These are phyloP conservation scores for Sphaerophoria taeniata DNA, from an alignment of 2,888 invertebrate species.

Conservation along the genomic window DNA sequence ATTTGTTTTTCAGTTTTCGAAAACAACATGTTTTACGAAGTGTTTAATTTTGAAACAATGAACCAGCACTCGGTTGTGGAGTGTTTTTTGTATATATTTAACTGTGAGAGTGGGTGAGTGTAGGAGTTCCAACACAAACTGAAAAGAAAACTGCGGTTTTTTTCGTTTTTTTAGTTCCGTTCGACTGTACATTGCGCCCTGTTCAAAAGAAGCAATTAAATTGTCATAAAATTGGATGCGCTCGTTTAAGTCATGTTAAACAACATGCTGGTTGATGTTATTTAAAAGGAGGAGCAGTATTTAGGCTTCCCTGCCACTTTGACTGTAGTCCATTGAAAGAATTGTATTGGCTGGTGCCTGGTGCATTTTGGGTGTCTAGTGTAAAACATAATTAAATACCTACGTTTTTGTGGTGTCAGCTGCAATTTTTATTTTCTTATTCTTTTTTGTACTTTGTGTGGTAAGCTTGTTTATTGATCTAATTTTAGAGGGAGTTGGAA, in stretches of 20 bases:
- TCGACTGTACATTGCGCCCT: too few relatives aligned
- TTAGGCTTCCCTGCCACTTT: neutral
- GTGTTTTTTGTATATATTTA: constrained; percentile 13
- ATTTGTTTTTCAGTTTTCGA: constrained; percentile 70
- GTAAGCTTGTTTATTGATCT: constrained; percentile 54
- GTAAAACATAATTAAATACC: constrained; percentile 62
- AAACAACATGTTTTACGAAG: constrained; percentile 51
- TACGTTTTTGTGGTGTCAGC: constrained; percentile 58
- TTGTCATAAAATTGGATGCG: constrained; percentile 72
- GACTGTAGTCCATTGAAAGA: neutral
- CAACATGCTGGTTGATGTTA: constrained; percentile 52
- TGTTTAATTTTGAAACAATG: constrained; percentile 64
- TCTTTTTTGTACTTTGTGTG: constrained; percentile 15
- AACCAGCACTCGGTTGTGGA: constrained; percentile 12
- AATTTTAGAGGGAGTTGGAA: constrained; percentile 11
- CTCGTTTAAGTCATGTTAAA: constrained; percentile 70
- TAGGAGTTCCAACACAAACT: neutral
- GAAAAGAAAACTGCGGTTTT: constrained; percentile 10
- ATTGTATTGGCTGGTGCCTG: constrained; percentile 4
- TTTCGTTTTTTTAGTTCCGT: constrained; percentile 21
- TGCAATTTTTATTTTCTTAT: constrained; percentile 30
- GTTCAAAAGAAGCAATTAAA: constrained; percentile 74
- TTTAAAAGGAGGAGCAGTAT: constrained; percentile 34
- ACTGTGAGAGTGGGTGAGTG: neutral
- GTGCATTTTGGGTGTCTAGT: too few relatives aligned